These are phyloP conservation scores for Xestia xanthographa DNA, from an alignment of 2,888 invertebrate genomes.

Conservation along the genomic window DNA sequence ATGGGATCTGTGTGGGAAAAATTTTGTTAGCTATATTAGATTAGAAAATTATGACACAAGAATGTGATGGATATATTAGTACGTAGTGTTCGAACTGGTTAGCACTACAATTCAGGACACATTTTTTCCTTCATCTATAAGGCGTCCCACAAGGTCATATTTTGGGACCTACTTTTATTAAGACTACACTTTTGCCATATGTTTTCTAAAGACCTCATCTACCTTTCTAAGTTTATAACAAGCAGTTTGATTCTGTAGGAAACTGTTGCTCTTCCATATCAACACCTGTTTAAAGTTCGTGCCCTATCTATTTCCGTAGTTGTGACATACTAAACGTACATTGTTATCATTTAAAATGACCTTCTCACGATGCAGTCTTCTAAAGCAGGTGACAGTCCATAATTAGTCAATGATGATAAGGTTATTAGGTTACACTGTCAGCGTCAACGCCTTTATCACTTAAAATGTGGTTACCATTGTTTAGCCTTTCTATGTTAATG, in stretches of 20 bases:
- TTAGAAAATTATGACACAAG: neutral
- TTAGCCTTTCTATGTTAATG: neutral
- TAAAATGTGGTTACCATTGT: conserved; percentile 20
- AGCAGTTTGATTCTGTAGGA: neutral
- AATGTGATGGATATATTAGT: neutral
- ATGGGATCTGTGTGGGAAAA: neutral
- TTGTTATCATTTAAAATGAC: conserved; percentile 40
- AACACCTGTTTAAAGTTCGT: conserved; percentile 51
- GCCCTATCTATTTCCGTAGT: conserved; percentile 48
- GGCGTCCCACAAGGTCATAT: conserved; percentile 12
- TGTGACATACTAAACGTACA: conserved; percentile 16
- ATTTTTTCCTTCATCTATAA: neutral
- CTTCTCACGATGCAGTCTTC: conserved; percentile 30
- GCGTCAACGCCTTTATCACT: neutral
- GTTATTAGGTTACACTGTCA: neutral
- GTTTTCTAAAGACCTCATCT: neutral
- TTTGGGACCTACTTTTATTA: neutral
- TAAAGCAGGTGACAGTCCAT: conserved; percentile 32
- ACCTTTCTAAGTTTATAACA: neutral
- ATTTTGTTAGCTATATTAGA: neutral
- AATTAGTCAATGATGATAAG: conserved; percentile 16
- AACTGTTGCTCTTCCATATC: conserved; percentile 6
- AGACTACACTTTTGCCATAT: neutral
- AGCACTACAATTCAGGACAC: neutral
- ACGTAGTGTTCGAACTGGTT: neutral